These are phyloP conservation scores for Oxycera nigricornis DNA, from an alignment of 2,888 invertebrate genomes.

Conservation along the genomic window DNA sequence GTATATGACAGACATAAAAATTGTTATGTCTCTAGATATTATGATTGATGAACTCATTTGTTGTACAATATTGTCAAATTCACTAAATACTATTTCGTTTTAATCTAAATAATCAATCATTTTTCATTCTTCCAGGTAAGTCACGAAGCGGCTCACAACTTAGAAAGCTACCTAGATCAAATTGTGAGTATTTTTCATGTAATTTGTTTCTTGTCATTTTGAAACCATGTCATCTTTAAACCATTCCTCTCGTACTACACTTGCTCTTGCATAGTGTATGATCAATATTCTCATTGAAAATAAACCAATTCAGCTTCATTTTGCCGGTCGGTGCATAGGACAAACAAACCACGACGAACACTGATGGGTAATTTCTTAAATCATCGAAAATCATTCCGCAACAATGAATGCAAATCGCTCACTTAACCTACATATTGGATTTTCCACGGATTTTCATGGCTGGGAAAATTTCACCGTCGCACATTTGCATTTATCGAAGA, in stretches of 20 bases:
- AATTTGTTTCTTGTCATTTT: too few relatives aligned
- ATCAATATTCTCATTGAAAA: not conserved
- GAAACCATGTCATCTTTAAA: not conserved
- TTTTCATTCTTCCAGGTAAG: conserved; percentile 34
- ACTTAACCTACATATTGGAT: conserved; percentile 36
- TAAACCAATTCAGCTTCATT: not conserved
- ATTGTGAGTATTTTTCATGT: conserved; percentile 27
- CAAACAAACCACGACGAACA: not conserved
- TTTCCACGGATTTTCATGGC: not conserved
- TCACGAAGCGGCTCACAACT: conserved; percentile 33
- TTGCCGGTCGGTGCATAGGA: too few relatives aligned
- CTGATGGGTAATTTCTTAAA: conserved; percentile 9
- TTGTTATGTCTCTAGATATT: too few relatives aligned
- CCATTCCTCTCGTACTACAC: not conserved
- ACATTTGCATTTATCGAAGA: conserved; percentile 25
- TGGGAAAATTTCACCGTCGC: not conserved
- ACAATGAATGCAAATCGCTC: conserved; percentile 31
- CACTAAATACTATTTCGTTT: too few relatives aligned
- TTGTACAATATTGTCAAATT: too few relatives aligned
- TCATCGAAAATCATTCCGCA: conserved; percentile 9
- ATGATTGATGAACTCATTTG: too few relatives aligned
- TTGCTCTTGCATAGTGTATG: not conserved
- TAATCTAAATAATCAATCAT: too few relatives aligned
- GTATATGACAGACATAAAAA: too few relatives aligned
- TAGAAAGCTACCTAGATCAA: conserved; percentile 37